These are phyloP conservation scores for Sparus aurata DNA, from an alignment of 2,797 vertebrate genomes.

Conservation along the genomic window DNA sequence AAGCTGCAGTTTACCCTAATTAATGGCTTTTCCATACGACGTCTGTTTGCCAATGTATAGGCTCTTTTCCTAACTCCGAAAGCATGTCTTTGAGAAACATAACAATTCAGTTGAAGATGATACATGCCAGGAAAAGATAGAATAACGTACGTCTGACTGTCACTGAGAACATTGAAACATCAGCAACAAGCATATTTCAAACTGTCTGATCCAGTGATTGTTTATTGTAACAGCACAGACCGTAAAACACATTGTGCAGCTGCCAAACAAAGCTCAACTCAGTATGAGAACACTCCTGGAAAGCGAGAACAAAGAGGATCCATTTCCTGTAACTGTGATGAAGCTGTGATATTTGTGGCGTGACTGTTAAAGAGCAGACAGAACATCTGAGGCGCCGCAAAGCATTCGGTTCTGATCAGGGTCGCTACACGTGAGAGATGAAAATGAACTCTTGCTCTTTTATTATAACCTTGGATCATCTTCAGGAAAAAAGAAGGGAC, in stretches of 20 bases:
- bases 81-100: not conserved
- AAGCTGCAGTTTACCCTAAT: slow-evolving; percentile 19
- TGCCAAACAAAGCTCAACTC: not conserved
- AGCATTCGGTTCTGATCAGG: slow-evolving; percentile 5
- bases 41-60: slow-evolving; percentile 32
- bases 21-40: slow-evolving; percentile 32
- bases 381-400: slow-evolving; percentile 54
- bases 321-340: slow-evolving; percentile 67
- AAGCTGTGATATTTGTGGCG: slow-evolving; percentile 75
- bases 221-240: slow-evolving; percentile 17
- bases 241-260: not conserved
- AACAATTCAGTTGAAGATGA: not conserved
- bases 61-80: not conserved
- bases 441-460: not conserved
- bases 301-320: slow-evolving; percentile 52
- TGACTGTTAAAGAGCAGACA: slow-evolving; percentile 53
- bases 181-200: not conserved
- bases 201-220: not conserved
- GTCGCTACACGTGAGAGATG: not conserved
- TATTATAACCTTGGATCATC: not conserved
- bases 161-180: not conserved
- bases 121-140: not conserved
- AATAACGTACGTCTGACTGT: too few relatives aligned
- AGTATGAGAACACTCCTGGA: slow-evolving; percentile 30
- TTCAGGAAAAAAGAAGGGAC: not conserved